Conservation (phyloP, 2,113 vertebrate genomes). For the Cathartes aura region DNA sequence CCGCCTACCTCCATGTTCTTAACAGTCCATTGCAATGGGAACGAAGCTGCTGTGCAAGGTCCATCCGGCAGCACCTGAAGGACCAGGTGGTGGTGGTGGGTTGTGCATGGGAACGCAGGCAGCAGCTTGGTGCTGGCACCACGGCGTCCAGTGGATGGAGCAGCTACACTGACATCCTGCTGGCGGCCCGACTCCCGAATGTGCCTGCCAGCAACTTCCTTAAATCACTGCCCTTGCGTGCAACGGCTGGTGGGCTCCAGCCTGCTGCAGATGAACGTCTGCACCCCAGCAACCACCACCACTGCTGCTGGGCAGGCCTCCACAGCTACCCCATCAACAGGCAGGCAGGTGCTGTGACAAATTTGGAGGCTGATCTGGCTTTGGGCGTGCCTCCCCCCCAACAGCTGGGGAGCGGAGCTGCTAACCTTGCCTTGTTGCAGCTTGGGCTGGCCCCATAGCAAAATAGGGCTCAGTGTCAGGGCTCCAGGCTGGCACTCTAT, state of each 20-base stretch:
- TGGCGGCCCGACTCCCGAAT: accelerated
- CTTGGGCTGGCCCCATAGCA: not conserved
- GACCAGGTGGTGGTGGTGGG: not conserved
- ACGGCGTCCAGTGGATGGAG: accelerated
- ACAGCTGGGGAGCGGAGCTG: not conserved
- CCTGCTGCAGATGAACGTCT: not conserved
- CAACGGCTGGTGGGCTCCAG: not conserved
- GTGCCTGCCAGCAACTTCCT: not conserved
- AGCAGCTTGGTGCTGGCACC: not conserved
- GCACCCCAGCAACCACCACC: not conserved
- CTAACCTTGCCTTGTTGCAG: not conserved
- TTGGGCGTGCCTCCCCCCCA: not conserved
- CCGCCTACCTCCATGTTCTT: not conserved
- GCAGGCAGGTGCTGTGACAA: not conserved
- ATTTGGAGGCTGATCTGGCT: not conserved
- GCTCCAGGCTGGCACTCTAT: not conserved
- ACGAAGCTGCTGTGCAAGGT: not conserved
- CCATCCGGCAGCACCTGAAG: not conserved
- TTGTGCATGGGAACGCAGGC: not conserved
- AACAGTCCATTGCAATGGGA: not conserved
- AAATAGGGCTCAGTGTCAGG: not conserved
- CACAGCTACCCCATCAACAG: not conserved
- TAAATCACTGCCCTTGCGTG: not conserved
- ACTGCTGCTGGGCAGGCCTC: not conserved
- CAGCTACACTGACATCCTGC: not conserved